These are phyloP conservation scores for Dicaeum eximium DNA, from an alignment of 2,113 vertebrate species.

Conservation along the genomic window DNA sequence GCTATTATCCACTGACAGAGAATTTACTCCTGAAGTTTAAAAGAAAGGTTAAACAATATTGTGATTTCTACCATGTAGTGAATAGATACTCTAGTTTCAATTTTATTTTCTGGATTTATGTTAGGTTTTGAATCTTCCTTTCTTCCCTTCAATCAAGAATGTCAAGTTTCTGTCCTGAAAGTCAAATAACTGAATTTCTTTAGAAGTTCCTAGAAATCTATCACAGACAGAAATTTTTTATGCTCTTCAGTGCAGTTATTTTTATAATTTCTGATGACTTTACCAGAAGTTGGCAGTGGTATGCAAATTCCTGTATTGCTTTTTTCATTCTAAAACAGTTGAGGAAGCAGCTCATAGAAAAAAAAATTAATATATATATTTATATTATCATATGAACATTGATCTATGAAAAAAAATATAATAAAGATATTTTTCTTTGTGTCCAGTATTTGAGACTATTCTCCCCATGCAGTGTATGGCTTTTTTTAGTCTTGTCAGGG, in stretches of 20 bases:
- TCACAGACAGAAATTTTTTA: not conserved
- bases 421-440: not conserved
- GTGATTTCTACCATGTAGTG: not conserved
- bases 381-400: not conserved
- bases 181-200: not conserved
- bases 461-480: not conserved
- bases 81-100: not conserved
- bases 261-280: slow-evolving; percentile 35
- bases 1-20: not conserved
- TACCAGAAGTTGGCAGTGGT: slow-evolving; percentile 30
- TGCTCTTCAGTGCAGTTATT: slow-evolving; percentile 33
- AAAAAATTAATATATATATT: not conserved
- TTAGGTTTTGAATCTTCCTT: not conserved
- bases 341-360: not conserved
- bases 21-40: not conserved
- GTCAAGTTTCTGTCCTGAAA: not conserved
- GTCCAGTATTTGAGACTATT: not conserved
- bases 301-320: slow-evolving; percentile 7
- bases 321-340: slow-evolving; percentile 33
- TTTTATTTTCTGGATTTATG: not conserved
- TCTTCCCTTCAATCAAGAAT: not conserved
- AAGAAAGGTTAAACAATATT: not conserved
- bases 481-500: not conserved
- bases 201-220: not conserved
- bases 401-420: not conserved